These are phyloP conservation scores for Zingel zingel DNA, from an alignment of 2,113 vertebrate species.

Conservation along the genomic window DNA sequence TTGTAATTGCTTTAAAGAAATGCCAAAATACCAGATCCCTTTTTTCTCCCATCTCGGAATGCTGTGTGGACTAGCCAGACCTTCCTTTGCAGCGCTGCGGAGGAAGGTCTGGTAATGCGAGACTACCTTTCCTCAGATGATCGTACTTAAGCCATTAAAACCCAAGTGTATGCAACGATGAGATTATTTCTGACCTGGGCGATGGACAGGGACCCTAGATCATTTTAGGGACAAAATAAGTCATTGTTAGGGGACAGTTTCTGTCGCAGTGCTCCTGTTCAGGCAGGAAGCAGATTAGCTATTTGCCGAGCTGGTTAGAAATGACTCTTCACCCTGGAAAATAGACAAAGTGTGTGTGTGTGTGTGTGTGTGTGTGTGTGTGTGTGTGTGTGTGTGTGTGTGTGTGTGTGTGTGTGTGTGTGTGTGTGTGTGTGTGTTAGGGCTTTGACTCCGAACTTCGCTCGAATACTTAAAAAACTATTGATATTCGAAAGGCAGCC, in stretches of 20 bases:
- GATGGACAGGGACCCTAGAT: fast-evolving
- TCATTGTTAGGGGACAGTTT: not conserved
- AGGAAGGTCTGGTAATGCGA: no score
- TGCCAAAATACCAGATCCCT: no score
- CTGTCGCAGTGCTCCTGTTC: not conserved
- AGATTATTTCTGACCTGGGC: no score
- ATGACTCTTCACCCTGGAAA: conserved; percentile 15
- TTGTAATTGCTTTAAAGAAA: no score
- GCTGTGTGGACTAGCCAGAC: no score
- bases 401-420: not conserved
- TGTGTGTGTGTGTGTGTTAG: not conserved
- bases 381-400: conserved; percentile 13
- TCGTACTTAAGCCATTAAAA: not conserved
- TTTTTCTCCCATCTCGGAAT: no score
- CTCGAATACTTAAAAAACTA: no score
- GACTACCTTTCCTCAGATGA: not conserved
- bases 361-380: not conserved
- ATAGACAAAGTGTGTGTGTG: not conserved
- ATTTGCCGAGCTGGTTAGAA: not conserved
- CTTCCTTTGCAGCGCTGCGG: no score
- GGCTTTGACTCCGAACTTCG: no score
- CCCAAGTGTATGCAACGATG: not conserved
- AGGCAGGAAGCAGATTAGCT: not conserved
- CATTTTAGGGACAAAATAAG: not conserved
- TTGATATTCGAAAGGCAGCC: no score